These are phyloP conservation scores for Galago senegalensis DNA, from an alignment of 2,797 vertebrate genomes.

Conservation along the genomic window DNA sequence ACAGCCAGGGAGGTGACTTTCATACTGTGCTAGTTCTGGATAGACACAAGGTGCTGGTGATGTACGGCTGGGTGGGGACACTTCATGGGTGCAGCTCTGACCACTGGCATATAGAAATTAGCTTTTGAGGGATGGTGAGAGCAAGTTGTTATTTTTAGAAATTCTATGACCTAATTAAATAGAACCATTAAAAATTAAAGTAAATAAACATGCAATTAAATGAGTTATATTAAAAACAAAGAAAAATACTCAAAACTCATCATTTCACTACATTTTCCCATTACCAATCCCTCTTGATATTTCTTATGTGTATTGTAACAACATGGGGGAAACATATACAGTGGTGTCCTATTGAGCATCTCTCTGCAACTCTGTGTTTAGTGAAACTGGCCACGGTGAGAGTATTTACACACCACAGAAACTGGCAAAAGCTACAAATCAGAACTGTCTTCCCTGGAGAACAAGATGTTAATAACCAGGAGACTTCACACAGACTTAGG, in stretches of 20 bases:
- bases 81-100: neutral
- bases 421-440: neutral
- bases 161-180: neutral
- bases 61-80: neutral
- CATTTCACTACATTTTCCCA: neutral
- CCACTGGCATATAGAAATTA: neutral
- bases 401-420: neutral
- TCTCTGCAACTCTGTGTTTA: neutral
- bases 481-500: neutral
- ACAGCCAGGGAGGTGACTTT: neutral
- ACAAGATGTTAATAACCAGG: neutral
- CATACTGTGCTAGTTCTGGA: neutral
- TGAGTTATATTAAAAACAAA: conserved; percentile 5
- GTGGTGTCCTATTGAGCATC: neutral
- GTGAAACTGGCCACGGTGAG: neutral
- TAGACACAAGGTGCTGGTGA: neutral
- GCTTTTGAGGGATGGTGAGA: neutral
- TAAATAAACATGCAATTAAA: conserved; percentile 12
- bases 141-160: neutral
- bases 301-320: neutral
- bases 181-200: conserved; percentile 22
- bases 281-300: neutral
- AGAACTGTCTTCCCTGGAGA: neutral
- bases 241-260: neutral
- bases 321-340: neutral